phyloP scores from a whole-genome alignment of 2,797 vertebrate species.

The Luscinia megarhynchos region DNA sequence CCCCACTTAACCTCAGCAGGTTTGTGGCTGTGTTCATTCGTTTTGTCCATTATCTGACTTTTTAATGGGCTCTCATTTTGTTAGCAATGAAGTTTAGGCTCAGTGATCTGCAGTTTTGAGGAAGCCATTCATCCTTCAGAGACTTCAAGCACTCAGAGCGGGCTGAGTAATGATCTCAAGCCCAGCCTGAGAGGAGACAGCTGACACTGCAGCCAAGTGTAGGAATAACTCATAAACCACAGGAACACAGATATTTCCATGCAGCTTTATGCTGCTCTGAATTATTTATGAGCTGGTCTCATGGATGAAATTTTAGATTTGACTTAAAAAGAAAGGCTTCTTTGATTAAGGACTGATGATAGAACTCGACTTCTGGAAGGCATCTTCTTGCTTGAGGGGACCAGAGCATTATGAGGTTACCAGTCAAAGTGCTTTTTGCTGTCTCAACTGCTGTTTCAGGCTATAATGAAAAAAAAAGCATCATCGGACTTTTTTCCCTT shows the following conservation, averaged over 20 bases:
- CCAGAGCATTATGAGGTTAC: not conserved
- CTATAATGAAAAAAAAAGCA: not conserved
- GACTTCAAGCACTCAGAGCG: not conserved
- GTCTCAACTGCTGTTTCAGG: not conserved
- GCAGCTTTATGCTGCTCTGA: not conserved
- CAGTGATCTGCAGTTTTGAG: not conserved
- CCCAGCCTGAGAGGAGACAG: not conserved
- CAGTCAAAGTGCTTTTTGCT: not conserved
- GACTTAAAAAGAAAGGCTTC: not conserved
- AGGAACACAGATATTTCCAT: not conserved
- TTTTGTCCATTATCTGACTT: not conserved
- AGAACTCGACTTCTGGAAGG: not conserved
- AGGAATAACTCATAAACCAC: not conserved
- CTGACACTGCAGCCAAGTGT: not conserved
- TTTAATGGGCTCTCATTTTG: not conserved
- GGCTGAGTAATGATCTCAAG: not conserved
- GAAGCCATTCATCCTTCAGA: not conserved
- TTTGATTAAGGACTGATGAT: not conserved
- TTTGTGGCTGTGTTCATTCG: not conserved
- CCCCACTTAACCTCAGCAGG: not conserved
- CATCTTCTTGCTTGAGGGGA: not conserved
- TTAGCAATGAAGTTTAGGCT: not conserved
- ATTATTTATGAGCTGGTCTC: not conserved
- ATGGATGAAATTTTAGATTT: not conserved
- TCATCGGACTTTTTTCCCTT: not conserved